These are phyloP conservation scores for Darevskia nairensis DNA, from an alignment of 2,797 vertebrate species.

Conservation along the genomic window DNA sequence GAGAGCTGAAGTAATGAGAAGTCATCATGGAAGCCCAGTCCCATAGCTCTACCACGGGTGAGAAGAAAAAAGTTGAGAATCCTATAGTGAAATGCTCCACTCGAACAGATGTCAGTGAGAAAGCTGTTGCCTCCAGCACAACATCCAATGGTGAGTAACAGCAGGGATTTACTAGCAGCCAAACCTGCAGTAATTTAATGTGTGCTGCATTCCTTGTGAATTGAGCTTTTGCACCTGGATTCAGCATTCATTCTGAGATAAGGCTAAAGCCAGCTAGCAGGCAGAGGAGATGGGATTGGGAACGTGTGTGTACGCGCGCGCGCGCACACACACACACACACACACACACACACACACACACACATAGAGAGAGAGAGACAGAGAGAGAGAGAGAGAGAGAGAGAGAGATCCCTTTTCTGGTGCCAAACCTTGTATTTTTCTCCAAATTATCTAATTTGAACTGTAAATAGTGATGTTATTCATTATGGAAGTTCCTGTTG, in stretches of 20 bases:
- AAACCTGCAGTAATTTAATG: slow-evolving; percentile 67
- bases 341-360: no score
- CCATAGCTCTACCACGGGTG: slow-evolving; percentile 90
- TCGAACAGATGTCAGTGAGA: slow-evolving; percentile 95
- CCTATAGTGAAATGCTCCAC: slow-evolving; percentile 90
- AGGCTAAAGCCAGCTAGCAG: slow-evolving; percentile 44
- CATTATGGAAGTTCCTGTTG: slow-evolving; percentile 75
- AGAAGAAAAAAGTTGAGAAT: slow-evolving; percentile 98
- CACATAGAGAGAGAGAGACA: no score
- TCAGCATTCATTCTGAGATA: slow-evolving; percentile 61
- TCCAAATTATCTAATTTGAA: slow-evolving; percentile 74
- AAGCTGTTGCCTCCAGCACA: slow-evolving; percentile 98
- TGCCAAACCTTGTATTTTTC: slow-evolving; percentile 41
- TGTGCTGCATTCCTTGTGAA: slow-evolving; percentile 70
- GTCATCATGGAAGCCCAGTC: slow-evolving; percentile 96
- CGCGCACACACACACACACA: no score
- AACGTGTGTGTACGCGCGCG: background rate
- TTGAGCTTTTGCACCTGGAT: slow-evolving; percentile 75
- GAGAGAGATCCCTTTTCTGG: slow-evolving; percentile 55
- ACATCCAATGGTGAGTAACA: slow-evolving; percentile 93
- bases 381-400: no score
- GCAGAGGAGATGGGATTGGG: background rate
- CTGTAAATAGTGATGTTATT: slow-evolving; percentile 73
- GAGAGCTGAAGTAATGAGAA: slow-evolving; percentile 95
- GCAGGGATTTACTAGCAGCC: slow-evolving; percentile 71